These are phyloP conservation scores for Pyrocoelia pectoralis DNA, from an alignment of 2,888 invertebrate genomes.

Conservation along the genomic window DNA sequence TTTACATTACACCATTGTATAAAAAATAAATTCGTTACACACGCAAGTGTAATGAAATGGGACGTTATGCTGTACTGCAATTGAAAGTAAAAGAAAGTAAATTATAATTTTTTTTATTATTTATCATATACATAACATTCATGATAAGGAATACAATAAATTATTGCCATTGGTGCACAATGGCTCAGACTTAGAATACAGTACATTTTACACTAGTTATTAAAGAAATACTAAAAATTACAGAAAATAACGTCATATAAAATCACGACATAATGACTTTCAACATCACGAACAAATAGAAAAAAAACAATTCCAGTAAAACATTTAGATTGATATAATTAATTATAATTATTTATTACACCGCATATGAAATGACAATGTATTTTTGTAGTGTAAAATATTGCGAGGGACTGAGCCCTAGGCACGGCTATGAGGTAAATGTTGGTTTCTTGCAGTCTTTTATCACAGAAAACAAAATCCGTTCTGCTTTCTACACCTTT, in stretches of 20 bases:
- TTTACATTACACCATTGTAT: too few relatives aligned
- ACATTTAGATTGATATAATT: slow-evolving; percentile 22
- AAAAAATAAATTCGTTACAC: too few relatives aligned
- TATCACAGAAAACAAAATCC: slow-evolving; percentile 58
- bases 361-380: slow-evolving; percentile 26
- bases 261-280: slow-evolving; percentile 43
- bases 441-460: slow-evolving; percentile 51
- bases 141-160: slow-evolving; percentile 57
- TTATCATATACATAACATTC: slow-evolving; percentile 46
- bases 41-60: too few relatives aligned
- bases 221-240: slow-evolving; percentile 47
- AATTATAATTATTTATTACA: slow-evolving; percentile 10
- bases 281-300: slow-evolving; percentile 33
- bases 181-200: slow-evolving; percentile 58
- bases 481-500: slow-evolving; percentile 26
- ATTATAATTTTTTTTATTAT: slow-evolving; percentile 26
- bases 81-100: slow-evolving; percentile 12
- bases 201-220: slow-evolving; percentile 52
- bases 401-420: slow-evolving; percentile 56
- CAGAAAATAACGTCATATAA: slow-evolving; percentile 44
- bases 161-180: slow-evolving; percentile 50
- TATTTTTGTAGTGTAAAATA: slow-evolving; percentile 43
- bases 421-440: slow-evolving; percentile 62
- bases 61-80: too few relatives aligned
- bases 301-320: slow-evolving; percentile 25